Evolutionary conservation across 2,113 vertebrate species (phyloP), one percentile per base, ranked within the genome.

Genomic region (Pterocles orientalis): DNA sequence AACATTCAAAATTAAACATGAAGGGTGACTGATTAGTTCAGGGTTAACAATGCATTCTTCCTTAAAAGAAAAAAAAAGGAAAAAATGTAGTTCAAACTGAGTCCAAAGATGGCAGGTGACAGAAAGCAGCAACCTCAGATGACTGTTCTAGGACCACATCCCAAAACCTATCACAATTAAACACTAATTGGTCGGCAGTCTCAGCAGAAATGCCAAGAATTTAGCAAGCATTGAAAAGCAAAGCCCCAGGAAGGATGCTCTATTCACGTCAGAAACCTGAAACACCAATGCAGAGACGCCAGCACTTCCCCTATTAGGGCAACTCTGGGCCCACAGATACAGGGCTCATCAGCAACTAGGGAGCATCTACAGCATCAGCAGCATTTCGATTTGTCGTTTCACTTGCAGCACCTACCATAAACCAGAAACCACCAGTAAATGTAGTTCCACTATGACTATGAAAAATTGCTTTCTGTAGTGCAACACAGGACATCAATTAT

Each of bases 91-190:
- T 54, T 89, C 86, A 89, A 76, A 61, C 18, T 17, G 47, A 83
- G 26, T 57, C 80, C 90, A 91, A 84, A 89, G 36, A 84, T 0
- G 3, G 58, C 76, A 92, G 86, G 76, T 90, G 88, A 95, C 29
- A 94, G 62, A 79, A 91, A 90, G 60, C 25, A 3, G 82, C 0
- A 14, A 95, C 95, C 94, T 96, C 80, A 89, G 86, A 95, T 92
- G 92, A 94, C 95, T 95, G 92, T 96, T 95, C 96, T 81, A 90
- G 92, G 86, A 96, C 53, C 57, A 71, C 20, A 81, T 81, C 88
- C 92, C 95, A 91, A 92, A 95, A 18, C 5, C n/a, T 77, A 87
- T 69, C 77, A 92, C 95, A 97, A 96, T 95, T 92, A 95, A 86
- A 36, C 73, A 92, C 88, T 93, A 97, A 96, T 93, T 96, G 83